Base-by-base conservation (phyloP, 2,113 vertebrate genomes). In the Trinectes maculatus region DNA sequence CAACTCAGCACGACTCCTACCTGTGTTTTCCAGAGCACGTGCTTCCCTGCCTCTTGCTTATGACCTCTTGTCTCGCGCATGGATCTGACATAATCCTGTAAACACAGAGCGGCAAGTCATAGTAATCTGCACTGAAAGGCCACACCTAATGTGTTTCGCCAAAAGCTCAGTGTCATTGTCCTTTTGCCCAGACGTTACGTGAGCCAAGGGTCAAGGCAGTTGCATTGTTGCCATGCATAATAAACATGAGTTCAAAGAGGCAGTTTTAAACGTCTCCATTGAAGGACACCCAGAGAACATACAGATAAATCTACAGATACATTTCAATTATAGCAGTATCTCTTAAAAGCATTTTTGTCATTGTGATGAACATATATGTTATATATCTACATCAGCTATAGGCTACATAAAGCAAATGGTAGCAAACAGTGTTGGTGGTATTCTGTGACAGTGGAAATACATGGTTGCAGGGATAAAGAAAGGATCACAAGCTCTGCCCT, bases 21-120 rank as follows among this genome's bases (percentile, higher is more conserved):
- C 2, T 40, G 22, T 53, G 36, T 77, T 61, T 77, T 65, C 62
- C 57, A 67, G 44, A 46, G 39, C 59, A 25, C 28, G 28, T 68
- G 70, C 37, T 55, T 43, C 16, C 5, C 40, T 18, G 28, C 26
- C 12, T 43, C 70, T 59, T 65, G 47, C 25, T 51, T 29, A 21
- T 71, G 55, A 44, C 74, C 69, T 59, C 55, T 67, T 61, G 69
- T 83, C 72, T 82, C 43, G 3, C 4, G 37, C 24, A 25, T 9
- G 43, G 60, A 79, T 54, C 58, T 48, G 37, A 63, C 60, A 49
- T 77, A 75, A 90, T 83, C 77, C 72, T n/a, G 42, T 86, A 87
- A 91, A 86, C 79, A 77, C 74, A 71, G 66, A 34, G 62, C 5
- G n/a, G 36, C 55, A 59, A 76, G 34, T 74, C 69, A 12, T 67